Percentiles rank a stretch among this genome's conserved stretches.
Conservation (phyloP, 2,797 vertebrate genomes). For the Falco novaeseelandiae region DNA sequence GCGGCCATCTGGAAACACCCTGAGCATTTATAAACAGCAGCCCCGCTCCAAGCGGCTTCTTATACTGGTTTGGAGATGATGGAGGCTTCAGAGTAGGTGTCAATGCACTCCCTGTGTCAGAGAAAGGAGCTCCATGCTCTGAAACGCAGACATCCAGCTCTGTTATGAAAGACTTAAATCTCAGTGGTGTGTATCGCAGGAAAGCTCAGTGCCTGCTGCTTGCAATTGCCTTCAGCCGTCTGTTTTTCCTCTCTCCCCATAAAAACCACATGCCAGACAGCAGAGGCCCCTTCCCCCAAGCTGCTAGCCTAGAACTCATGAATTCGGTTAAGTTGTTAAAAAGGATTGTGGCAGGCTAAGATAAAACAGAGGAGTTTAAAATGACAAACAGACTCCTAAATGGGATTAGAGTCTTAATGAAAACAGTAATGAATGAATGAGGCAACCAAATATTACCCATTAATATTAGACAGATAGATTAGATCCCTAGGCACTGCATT, state of each 20-base stretch:
- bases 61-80: rapidly evolving
- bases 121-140: neutral
- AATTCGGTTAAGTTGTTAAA: constrained; percentile 45
- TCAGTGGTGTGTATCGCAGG: neutral
- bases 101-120: neutral
- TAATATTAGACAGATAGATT: constrained; percentile 77
- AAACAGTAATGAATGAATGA: constrained; percentile 77
- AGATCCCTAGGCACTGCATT: constrained; percentile 69
- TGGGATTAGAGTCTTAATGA: constrained; percentile 77
- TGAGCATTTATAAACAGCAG: rapidly evolving
- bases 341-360: constrained; percentile 66
- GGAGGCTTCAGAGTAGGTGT: neutral
- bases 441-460: constrained; percentile 71
- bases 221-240: neutral
- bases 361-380: constrained; percentile 76
- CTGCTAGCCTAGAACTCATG: constrained; percentile 46
- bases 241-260: constrained; percentile 34
- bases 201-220: constrained; percentile 9
- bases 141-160: neutral
- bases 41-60: neutral
- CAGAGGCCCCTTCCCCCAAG: constrained; percentile 24
- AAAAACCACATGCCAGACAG: constrained; percentile 35
- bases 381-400: constrained; percentile 79
- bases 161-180: neutral
- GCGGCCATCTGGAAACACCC: neutral